phyloP scores from a whole-genome alignment of 2,113 vertebrate genomes.

The Myotis lucifugus region DNA sequence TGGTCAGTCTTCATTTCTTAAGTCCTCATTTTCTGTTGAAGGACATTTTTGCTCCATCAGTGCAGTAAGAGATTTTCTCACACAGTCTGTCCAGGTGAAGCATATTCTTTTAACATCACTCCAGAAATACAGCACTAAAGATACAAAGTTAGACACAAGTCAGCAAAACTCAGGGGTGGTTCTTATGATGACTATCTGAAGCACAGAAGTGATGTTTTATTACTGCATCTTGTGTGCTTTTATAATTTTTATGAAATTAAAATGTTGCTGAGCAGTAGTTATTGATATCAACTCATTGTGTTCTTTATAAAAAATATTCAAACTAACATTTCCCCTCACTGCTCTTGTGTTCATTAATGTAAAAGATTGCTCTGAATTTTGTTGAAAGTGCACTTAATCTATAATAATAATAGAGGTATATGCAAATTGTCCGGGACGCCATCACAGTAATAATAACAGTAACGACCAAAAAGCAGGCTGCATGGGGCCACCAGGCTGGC shows the following conservation, averaged over 20 bases:
- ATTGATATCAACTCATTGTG: not conserved
- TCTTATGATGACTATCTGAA: not conserved
- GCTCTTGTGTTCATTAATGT: not conserved
- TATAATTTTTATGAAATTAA: slow-evolving; percentile 18
- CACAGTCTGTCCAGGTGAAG: not conserved
- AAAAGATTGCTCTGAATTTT: not conserved
- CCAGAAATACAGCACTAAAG: not conserved
- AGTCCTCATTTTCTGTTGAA: not conserved
- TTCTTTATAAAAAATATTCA: not conserved
- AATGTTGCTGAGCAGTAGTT: not conserved
- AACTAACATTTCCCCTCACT: not conserved
- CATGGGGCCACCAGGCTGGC: too few species aligned
- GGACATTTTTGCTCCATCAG: not conserved
- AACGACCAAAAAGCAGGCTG: too few species aligned
- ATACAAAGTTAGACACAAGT: not conserved
- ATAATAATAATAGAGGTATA: too few species aligned
- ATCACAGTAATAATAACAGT: too few species aligned
- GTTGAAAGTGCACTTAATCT: not conserved
- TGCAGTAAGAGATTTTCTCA: not conserved
- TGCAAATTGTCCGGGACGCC: too few species aligned
- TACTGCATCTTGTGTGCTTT: not conserved
- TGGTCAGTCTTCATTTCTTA: not conserved
- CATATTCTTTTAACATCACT: not conserved
- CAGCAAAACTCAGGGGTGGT: not conserved
- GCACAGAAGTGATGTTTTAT: not conserved